Evolutionary conservation across 2,888 invertebrate genomes (phyloP).

Genomic region (Octodonta nipae): DNA sequence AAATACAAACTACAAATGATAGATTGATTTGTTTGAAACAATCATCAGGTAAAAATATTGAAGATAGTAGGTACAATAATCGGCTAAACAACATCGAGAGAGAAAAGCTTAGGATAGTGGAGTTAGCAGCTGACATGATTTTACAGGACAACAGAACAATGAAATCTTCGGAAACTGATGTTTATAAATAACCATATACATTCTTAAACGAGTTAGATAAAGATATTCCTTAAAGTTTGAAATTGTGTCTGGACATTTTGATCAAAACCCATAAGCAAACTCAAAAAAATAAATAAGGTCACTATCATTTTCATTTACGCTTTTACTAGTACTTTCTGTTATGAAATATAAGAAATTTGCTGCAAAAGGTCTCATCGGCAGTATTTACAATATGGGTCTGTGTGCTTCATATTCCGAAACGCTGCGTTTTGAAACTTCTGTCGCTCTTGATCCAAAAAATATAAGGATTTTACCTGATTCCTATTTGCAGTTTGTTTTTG

Average conservation of each 20-base stretch:
- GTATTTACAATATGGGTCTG: constrained; percentile 1
- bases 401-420: constrained; percentile 1
- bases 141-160: background rate
- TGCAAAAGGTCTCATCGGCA: constrained; percentile 1
- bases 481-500: constrained; percentile 2
- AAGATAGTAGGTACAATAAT: background rate
- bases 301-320: background rate
- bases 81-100: background rate
- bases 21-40: constrained; percentile 1
- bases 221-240: constrained; percentile 1
- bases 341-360: constrained; percentile 2
- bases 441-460: constrained; percentile 1
- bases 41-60: background rate
- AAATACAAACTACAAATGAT: background rate
- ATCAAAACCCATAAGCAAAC: constrained; percentile 4
- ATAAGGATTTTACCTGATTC: background rate
- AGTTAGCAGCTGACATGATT: background rate
- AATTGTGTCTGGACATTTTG: constrained; percentile 1
- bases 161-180: background rate
- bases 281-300: background rate
- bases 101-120: constrained; percentile 1
- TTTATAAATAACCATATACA: background rate
- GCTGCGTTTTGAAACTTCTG: background rate
- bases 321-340: background rate
- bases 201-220: background rate